phyloP scores from a whole-genome alignment of 2,113 vertebrate species.

The Cathartes aura region DNA sequence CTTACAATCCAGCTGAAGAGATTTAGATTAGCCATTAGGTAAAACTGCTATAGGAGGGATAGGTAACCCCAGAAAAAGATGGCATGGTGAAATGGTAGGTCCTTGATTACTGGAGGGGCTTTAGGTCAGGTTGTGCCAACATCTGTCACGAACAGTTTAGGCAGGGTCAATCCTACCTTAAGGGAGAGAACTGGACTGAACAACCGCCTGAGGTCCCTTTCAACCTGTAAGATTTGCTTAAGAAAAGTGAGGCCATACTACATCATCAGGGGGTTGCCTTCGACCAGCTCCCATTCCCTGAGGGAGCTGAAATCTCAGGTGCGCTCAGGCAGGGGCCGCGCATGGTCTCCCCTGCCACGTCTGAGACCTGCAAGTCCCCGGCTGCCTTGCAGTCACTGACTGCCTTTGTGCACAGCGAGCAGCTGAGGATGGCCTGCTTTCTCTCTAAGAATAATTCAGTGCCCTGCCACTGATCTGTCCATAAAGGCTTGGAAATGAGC shows the following conservation, averaged over 20 bases:
- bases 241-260: neutral
- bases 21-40: neutral
- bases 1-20: neutral
- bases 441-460: neutral
- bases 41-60: neutral
- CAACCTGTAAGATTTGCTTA: neutral
- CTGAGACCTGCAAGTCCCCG: neutral
- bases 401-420: neutral
- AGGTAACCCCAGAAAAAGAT: neutral
- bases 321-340: neutral
- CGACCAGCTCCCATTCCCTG: accelerated
- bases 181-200: neutral
- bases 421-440: neutral
- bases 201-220: neutral
- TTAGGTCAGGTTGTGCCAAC: neutral
- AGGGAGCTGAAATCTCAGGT: neutral
- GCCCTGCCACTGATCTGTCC: neutral
- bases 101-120: neutral
- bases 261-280: neutral
- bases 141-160: neutral
- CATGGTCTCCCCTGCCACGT: accelerated
- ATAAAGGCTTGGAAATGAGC: conserved; percentile 7
- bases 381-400: neutral
- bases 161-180: neutral
- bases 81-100: neutral